Conservation (phyloP, 2,113 vertebrate species). For the Centropristis striata region DNA sequence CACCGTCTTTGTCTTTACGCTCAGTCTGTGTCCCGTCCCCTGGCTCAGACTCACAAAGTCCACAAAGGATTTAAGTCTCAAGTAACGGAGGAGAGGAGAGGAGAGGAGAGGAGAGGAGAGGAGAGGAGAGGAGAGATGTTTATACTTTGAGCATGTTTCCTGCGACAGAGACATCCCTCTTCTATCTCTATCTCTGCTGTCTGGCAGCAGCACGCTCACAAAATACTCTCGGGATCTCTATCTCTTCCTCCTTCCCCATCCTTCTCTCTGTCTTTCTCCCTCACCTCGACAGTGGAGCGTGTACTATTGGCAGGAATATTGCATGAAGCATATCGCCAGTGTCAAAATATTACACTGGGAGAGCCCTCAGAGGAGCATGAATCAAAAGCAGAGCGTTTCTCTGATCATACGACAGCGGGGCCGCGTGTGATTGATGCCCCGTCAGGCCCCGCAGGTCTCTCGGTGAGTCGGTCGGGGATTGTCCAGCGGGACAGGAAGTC, state of each 20-base stretch:
- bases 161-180: slow-evolving; percentile 40
- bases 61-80: slow-evolving; percentile 22
- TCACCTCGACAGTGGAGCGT: slow-evolving; percentile 23
- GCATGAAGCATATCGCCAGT: slow-evolving; percentile 54
- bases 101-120: slow-evolving; percentile 3
- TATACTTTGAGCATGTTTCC: slow-evolving; percentile 9
- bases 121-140: slow-evolving; percentile 2
- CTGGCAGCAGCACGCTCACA: slow-evolving; percentile 12
- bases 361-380: slow-evolving; percentile 34
- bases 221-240: slow-evolving; percentile 43
- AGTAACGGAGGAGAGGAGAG: neutral
- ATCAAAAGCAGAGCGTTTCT: slow-evolving; percentile 43
- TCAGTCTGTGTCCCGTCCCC: slow-evolving; percentile 34
- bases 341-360: slow-evolving; percentile 45
- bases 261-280: slow-evolving; percentile 1
- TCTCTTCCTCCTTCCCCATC: slow-evolving; percentile 18
- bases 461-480: slow-evolving; percentile 23
- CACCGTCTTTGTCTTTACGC: slow-evolving; percentile 45
- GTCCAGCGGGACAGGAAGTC: slow-evolving; percentile 38
- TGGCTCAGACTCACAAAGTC: slow-evolving; percentile 21
- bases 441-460: slow-evolving; percentile 33
- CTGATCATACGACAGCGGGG: slow-evolving; percentile 28
- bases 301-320: slow-evolving; percentile 33
- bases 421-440: slow-evolving; percentile 49
- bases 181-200: slow-evolving; percentile 44